Evolutionary conservation across 2,113 vertebrate species (phyloP).

Genomic region (Oryzias melastigma): DNA sequence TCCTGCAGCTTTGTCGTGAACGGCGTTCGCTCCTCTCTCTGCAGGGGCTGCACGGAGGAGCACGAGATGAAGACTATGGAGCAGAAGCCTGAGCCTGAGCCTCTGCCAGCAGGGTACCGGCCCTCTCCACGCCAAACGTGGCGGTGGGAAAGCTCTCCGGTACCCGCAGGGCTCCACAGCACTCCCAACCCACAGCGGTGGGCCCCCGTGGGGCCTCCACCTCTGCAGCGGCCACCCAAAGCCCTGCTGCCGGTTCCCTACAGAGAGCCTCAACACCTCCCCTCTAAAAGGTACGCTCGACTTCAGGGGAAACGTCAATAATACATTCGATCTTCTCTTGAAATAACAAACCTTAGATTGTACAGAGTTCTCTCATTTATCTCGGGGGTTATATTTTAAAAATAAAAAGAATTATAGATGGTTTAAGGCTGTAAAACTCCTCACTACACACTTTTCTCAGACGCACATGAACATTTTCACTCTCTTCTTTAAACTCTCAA

Average conservation of each 20-base stretch:
- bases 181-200: constrained; percentile 77
- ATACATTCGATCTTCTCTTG: background rate
- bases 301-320: background rate
- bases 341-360: background rate
- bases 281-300: constrained; percentile 80
- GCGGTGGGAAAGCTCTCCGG: constrained; percentile 86
- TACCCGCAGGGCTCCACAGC: constrained; percentile 74
- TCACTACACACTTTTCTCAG: too few relatives aligned
- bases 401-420: too few relatives aligned
- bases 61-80: constrained; percentile 85
- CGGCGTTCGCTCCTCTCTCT: background rate
- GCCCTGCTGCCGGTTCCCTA: constrained; percentile 75
- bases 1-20: background rate
- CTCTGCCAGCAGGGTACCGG: constrained; percentile 74
- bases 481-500: too few relatives aligned
- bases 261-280: constrained; percentile 83
- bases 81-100: constrained; percentile 81
- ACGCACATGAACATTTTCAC: too few relatives aligned
- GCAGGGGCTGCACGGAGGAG: constrained; percentile 89
- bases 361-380: too few relatives aligned
- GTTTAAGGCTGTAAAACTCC: too few relatives aligned
- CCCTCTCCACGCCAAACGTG: constrained; percentile 82
- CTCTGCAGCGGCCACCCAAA: constrained; percentile 77
- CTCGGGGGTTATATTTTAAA: too few relatives aligned
- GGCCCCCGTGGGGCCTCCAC: constrained; percentile 65